Base-by-base conservation (phyloP, 1,140 invertebrate genomes). In the Tetranychus urticae region DNA sequence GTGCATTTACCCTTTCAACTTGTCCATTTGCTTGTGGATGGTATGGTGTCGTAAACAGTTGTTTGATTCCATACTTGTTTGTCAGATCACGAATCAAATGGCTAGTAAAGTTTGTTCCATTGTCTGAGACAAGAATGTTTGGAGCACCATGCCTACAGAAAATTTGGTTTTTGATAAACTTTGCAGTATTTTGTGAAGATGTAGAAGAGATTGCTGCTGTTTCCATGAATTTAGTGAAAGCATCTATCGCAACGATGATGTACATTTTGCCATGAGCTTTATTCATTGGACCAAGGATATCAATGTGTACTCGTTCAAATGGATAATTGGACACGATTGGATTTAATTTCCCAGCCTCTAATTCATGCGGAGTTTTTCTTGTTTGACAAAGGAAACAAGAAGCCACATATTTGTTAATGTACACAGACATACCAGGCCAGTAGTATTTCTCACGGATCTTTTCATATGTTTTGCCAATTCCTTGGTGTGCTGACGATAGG, bases 271-370 rank as follows among this genome's bases (percentile, higher is more conserved):
- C 67, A 31, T 45, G 58, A 31, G 59, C n/a, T 7, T 39, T 56
- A 10, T 64, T 65, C 31, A 71, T 60, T 2, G 67, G 67, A 2
- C 70, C 70, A 6, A 69, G 35, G 31, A 70, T 64, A 65, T 74
- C 71, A 6, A 70, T 62, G 7, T 67, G 69, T 2, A 71, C 62
- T 7, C 58, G 65, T 14, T 65, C 1, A 13, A 3, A 12, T 66
- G 34, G 10, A 7, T 35, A n/a, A 13, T 5, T 37, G 12, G 39
- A 12, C n/a, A 64, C 7, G 60, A 46, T 39, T 65, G 64, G 10
- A 64, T 1, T 3, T 59, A 36, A 2, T 64, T 65, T 13, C 31
- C 12, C 7, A 61, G 47, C 7, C 13, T 23, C 6, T 42, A 31
- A 2, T 42, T 59, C 3, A 35, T 35, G 47, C 65, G 68, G n/a